Evolutionary conservation across 1,140 invertebrate species (phyloP).

Genomic region (Ptiloglossa arizonensis): DNA sequence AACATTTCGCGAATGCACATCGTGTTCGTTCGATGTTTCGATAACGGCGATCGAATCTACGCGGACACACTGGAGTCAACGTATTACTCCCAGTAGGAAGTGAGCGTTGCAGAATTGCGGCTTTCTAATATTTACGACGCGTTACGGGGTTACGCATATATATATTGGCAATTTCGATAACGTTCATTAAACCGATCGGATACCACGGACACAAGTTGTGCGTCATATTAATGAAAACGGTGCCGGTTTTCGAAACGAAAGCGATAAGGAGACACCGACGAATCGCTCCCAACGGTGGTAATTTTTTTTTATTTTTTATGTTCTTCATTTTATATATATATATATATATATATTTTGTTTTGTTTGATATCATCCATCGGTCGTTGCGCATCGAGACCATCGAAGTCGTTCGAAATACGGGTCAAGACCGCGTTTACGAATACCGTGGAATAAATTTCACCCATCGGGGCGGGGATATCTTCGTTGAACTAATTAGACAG

Average conservation of each 20-base stretch:
- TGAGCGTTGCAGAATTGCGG: neutral
- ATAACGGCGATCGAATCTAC: constrained; percentile 13
- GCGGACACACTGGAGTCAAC: constrained; percentile 6
- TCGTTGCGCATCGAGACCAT: no score
- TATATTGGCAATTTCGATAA: constrained; percentile 20
- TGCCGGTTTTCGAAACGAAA: neutral
- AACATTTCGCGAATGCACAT: constrained; percentile 1
- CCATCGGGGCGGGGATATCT: neutral
- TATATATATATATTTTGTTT: no score
- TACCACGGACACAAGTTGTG: constrained; percentile 6
- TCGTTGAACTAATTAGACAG: constrained; percentile 27
- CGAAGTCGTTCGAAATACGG: neutral
- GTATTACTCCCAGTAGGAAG: constrained; percentile 12
- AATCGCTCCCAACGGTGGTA: constrained; percentile 10
- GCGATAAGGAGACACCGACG: constrained; percentile 11
- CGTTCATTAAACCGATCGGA: constrained; percentile 21
- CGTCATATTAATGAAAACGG: neutral
- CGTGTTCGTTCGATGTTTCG: neutral
- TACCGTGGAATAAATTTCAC: no score
- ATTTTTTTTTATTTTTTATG: no score
- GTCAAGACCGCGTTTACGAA: neutral
- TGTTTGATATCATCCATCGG: no score
- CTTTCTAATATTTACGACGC: constrained; percentile 28
- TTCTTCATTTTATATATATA: no score
- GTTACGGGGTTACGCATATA: neutral